phyloP scores from a whole-genome alignment of 2,888 invertebrate genomes.

The Philaethria dido region DNA sequence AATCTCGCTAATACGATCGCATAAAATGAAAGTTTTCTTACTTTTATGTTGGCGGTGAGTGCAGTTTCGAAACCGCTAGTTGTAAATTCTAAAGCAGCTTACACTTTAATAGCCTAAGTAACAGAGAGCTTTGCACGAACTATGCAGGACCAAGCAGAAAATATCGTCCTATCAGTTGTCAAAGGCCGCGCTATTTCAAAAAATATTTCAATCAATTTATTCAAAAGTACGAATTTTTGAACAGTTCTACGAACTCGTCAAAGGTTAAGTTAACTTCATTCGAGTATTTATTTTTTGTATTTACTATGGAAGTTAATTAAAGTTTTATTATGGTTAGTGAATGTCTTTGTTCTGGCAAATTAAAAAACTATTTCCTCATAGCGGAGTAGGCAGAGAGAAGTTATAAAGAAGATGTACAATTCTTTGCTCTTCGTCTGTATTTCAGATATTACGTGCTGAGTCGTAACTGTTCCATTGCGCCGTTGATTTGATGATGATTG shows the following conservation, averaged over 20 bases:
- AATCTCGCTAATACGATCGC: too few species aligned
- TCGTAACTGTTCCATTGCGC: too few species aligned
- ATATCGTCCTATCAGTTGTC: background rate
- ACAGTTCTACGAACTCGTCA: background rate
- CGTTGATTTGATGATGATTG: too few species aligned
- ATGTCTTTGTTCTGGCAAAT: too few species aligned
- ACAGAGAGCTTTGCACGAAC: background rate
- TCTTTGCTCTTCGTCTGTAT: too few species aligned
- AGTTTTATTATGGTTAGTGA: too few species aligned
- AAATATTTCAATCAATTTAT: background rate
- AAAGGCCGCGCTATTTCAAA: background rate
- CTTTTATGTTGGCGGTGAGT: background rate
- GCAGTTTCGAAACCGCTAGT: slow-evolving; percentile 1
- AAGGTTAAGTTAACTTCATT: background rate
- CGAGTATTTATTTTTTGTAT: too few species aligned
- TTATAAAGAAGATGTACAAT: too few species aligned
- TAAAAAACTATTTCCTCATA: too few species aligned
- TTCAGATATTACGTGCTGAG: too few species aligned
- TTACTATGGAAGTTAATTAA: too few species aligned
- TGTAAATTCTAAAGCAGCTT: slow-evolving; percentile 10
- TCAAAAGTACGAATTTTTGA: background rate
- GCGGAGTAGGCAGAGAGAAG: too few species aligned
- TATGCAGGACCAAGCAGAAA: background rate
- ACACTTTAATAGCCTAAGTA: slow-evolving; percentile 4
- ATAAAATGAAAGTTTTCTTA: slow-evolving; percentile 1